Conservation (phyloP, 1,140 invertebrate genomes). For the Drosophila sproati region DNA sequence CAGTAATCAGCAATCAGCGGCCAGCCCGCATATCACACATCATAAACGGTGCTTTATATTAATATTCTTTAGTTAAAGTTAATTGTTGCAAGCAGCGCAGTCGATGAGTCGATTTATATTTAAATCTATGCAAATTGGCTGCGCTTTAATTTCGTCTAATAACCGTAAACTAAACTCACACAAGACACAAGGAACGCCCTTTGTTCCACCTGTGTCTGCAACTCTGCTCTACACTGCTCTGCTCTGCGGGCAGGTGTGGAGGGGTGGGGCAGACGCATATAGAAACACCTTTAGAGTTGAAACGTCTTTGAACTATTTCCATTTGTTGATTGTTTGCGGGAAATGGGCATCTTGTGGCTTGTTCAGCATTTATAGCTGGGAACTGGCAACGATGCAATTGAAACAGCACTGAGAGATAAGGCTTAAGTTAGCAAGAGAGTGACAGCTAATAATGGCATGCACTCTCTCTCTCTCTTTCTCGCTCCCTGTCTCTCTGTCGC, state of each 20-base stretch:
- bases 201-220: background rate
- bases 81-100: background rate
- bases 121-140: constrained; percentile 56
- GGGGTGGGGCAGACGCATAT: background rate
- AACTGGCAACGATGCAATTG: constrained; percentile 12
- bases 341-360: background rate
- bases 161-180: constrained; percentile 37
- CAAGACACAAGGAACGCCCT: background rate
- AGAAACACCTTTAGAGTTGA: too few relatives aligned
- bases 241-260: too few relatives aligned
- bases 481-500: too few relatives aligned
- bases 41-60: constrained; percentile 50
- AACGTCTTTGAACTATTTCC: background rate
- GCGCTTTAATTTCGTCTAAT: constrained; percentile 51
- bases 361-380: too few relatives aligned
- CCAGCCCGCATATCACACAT: constrained; percentile 76
- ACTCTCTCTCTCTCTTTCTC: too few relatives aligned
- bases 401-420: background rate
- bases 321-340: background rate
- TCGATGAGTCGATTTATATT: constrained; percentile 20
- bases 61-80: constrained; percentile 25
- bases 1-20: constrained; percentile 1
- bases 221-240: too few relatives aligned
- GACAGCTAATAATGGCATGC: too few relatives aligned
- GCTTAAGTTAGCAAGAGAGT: background rate